These are phyloP conservation scores for Furcula furcula DNA, from an alignment of 2,888 invertebrate species.

Conservation along the genomic window DNA sequence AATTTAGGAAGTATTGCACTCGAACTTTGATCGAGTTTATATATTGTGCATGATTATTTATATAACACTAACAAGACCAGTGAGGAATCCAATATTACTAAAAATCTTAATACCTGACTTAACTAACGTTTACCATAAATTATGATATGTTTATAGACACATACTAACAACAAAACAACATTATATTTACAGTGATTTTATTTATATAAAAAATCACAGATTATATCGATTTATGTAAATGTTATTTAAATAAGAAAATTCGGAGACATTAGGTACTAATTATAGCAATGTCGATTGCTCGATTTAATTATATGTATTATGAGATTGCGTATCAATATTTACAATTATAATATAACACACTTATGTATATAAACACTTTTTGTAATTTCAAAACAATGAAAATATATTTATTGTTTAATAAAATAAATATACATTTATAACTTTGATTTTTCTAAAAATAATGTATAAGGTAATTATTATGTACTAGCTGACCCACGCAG, in stretches of 20 bases:
- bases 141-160: slow-evolving; percentile 39
- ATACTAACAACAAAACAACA: slow-evolving; percentile 10
- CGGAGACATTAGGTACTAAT: slow-evolving; percentile 25
- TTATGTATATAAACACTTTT: slow-evolving; percentile 3
- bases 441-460: too few species aligned
- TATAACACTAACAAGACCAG: too few species aligned
- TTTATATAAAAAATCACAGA: slow-evolving; percentile 26
- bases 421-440: too few species aligned
- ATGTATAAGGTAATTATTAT: too few species aligned
- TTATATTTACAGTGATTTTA: slow-evolving; percentile 25
- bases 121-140: too few species aligned
- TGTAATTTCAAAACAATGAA: slow-evolving; percentile 9
- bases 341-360: slow-evolving; percentile 11
- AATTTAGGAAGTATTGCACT: too few species aligned
- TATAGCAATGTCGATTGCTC: slow-evolving; percentile 28
- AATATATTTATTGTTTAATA: too few species aligned
- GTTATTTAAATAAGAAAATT: slow-evolving; percentile 17
- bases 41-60: too few species aligned
- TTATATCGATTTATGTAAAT: slow-evolving; percentile 7
- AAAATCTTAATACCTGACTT: too few species aligned
- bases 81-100: too few species aligned
- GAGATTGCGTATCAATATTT: slow-evolving; percentile 19
- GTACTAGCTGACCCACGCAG: too few species aligned
- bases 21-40: too few species aligned
- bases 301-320: slow-evolving; percentile 15